Evolutionary conservation across 2,888 invertebrate species (phyloP).

Genomic region (Hypomecis atomaria): DNA sequence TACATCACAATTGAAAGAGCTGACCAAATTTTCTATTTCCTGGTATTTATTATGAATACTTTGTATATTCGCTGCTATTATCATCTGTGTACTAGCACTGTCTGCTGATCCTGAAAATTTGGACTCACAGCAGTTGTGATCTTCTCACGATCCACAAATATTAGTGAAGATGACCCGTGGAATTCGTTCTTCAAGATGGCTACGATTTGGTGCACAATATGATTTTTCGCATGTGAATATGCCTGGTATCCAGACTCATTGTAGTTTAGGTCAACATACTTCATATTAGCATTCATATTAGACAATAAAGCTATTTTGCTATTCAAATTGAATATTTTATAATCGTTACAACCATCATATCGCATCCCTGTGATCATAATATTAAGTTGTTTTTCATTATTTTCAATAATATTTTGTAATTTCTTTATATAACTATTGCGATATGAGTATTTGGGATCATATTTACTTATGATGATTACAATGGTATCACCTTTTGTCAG

Average conservation of each 20-base stretch:
- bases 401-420: neutral
- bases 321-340: neutral
- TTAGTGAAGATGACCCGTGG: neutral
- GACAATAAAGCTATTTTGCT: neutral
- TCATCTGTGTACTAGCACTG: neutral
- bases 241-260: neutral
- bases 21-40: neutral
- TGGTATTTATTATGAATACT: too few relatives aligned
- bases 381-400: neutral
- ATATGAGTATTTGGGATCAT: neutral
- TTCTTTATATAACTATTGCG: neutral
- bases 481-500: neutral
- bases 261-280: neutral
- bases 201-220: neutral
- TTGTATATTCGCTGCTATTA: conserved; percentile 5
- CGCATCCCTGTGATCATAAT: neutral
- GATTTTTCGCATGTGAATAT: neutral
- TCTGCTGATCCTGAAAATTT: neutral
- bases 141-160: neutral
- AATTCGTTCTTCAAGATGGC: neutral
- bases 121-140: neutral
- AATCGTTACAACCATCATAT: neutral
- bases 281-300: neutral
- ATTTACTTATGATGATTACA: too few relatives aligned
- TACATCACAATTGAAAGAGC: conserved; percentile 2